Base-by-base conservation (phyloP, 2,113 vertebrate species). In the Taxidea taxus region DNA sequence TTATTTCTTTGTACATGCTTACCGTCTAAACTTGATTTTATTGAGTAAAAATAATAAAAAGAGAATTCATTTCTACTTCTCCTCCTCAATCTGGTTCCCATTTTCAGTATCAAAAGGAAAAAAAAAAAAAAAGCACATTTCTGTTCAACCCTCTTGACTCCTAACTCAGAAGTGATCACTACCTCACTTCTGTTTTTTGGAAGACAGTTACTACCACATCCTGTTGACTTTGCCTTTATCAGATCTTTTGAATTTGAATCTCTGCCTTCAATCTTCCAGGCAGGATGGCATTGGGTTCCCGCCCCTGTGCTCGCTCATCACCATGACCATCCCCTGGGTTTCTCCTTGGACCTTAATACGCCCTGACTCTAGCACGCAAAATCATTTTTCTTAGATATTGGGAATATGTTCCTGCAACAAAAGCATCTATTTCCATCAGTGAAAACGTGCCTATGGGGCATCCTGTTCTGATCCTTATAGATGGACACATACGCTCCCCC, bases 341-440 rank as follows among this genome's bases (percentile, higher is more conserved):
- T 56, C 56, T 90, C 11, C 29, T 20, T 27, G 16, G 25, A 47
- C 14, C 0, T 16, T 12, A 2, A 16, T 29, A 6, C 3, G 0
- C 14, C 58, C 87, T 21, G 37, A 75, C 18, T 7, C 2, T 9
- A 11, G 12, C n/a, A 27, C 5, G 58, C 44, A 5, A 14, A 4
- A 16, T n/a, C 2, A 3, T 23, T 54, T 64, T 83, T n/a, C 37
- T 54, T 12, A n/a, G 78, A 7, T 29, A 7, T 18, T 31, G 18
- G 49, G 2, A 20, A 29, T 4, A 3, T 6, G 13, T 0, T n/a
- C 21, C 7, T 0, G 12, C 0, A 0, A 7, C 11, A 23, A 23
- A 20, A 39, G 25, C 3, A 4, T 34, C 44, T 60, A 2, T 7
- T 23, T 49, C 21, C 13, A 9, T 56, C 4, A 2, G 7, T 11